Evolutionary conservation across 2,888 invertebrate genomes (phyloP).

Genomic region (Drosophila tanythrix): DNA sequence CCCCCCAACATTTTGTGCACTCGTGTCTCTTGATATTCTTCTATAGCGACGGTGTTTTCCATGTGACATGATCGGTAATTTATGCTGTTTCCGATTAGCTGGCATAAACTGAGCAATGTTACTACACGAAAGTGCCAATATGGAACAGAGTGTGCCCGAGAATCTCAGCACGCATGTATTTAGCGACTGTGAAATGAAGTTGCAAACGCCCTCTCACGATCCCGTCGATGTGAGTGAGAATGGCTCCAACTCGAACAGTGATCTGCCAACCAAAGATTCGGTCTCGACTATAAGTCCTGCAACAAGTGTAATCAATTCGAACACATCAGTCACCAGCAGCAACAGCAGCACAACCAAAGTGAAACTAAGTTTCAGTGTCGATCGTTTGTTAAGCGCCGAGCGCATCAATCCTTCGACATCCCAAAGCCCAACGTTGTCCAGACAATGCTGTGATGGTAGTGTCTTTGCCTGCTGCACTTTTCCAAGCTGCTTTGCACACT

Average conservation of each 20-base stretch:
- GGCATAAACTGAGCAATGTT: conserved; percentile 56
- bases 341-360: conserved; percentile 73
- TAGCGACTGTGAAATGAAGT: conserved; percentile 58
- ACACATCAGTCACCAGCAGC: conserved; percentile 21
- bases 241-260: conserved; percentile 39
- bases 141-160: conserved; percentile 73
- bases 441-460: conserved; percentile 69
- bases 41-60: conserved; percentile 63
- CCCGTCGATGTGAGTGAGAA: conserved; percentile 29
- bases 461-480: conserved; percentile 74
- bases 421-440: conserved; percentile 8
- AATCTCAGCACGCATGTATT: conserved; percentile 71
- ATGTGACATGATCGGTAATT: conserved; percentile 30
- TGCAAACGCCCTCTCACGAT: conserved; percentile 25
- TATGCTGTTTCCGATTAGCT: conserved; percentile 14
- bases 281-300: conserved; percentile 13
- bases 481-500: conserved; percentile 65
- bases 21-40: conserved; percentile 5
- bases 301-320: conserved; percentile 16
- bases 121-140: conserved; percentile 60
- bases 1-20: conserved; percentile 15
- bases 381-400: conserved; percentile 79
- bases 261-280: conserved; percentile 54
- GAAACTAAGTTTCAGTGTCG: conserved; percentile 84
- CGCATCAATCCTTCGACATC: conserved; percentile 35